A percentile compares a stretch with the other conserved stretches of the same genome.
phyloP scores from a whole-genome alignment of 2,113 vertebrate species.

The Patagioenas fasciata region DNA sequence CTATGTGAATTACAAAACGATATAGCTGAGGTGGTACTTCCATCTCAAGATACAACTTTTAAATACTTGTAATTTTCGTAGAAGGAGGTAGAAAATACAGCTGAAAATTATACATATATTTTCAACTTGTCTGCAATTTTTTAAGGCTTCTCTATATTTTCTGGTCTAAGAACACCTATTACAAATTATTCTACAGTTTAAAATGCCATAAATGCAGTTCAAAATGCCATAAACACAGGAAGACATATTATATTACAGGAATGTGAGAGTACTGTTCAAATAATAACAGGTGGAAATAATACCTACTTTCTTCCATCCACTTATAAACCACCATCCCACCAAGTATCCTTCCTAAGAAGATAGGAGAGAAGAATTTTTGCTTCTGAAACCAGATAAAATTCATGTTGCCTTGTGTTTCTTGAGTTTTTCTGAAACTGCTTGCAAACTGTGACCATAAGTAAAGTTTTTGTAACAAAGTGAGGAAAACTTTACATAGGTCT shows the following conservation, averaged over 20 bases:
- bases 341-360: background rate
- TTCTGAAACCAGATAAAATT: background rate
- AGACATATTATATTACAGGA: background rate
- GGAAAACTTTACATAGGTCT: background rate
- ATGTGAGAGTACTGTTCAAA: background rate
- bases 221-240: background rate
- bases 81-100: background rate
- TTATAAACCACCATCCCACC: background rate
- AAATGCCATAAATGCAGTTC: background rate
- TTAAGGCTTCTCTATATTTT: background rate
- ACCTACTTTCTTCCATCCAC: background rate
- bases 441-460: background rate
- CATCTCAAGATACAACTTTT: background rate
- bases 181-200: background rate
- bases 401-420: background rate
- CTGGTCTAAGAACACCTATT: background rate
- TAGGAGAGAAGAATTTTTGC: background rate
- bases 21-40: background rate
- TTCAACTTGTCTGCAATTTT: background rate
- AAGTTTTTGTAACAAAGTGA: background rate
- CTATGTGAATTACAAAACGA: background rate
- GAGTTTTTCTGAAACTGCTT: background rate
- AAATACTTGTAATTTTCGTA: conserved; percentile 1
- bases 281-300: background rate
- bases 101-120: background rate